Conservation (phyloP, 2,888 invertebrate species). For the Synergus gifuensis region DNA sequence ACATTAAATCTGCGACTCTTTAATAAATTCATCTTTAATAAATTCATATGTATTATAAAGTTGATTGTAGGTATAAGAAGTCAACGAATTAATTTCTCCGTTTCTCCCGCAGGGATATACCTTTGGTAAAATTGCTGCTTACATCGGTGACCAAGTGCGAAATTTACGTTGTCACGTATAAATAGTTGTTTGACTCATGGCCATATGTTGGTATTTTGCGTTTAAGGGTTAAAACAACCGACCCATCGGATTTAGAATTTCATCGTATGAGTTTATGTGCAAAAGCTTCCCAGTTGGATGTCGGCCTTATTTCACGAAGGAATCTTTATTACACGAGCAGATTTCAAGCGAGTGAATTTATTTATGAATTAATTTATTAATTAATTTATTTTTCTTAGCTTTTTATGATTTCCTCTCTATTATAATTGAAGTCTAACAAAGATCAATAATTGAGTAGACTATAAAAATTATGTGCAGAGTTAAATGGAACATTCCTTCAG, state of each 20-base stretch:
- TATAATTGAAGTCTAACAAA: neutral
- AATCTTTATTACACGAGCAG: constrained; percentile 47
- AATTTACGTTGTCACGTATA: neutral
- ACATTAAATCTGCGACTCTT: neutral
- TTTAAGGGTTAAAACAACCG: constrained; percentile 61
- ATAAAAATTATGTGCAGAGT: neutral
- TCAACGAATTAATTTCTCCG: constrained; percentile 58
- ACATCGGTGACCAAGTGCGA: neutral
- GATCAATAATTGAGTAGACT: neutral
- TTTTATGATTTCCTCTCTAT: neutral
- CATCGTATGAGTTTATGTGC: constrained; percentile 68
- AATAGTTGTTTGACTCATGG: neutral
- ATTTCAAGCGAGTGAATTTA: constrained; percentile 19
- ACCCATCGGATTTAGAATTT: constrained; percentile 68
- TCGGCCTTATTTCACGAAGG: constrained; percentile 65
- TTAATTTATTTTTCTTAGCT: too few relatives aligned
- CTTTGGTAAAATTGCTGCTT: neutral
- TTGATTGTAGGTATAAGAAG: neutral
- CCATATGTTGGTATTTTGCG: neutral
- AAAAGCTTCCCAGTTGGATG: constrained; percentile 68
- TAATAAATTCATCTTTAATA: neutral
- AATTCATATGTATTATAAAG: neutral
- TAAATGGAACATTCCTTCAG: constrained; percentile 10
- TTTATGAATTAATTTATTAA: too few relatives aligned
- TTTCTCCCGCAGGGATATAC: neutral